Percentiles rank a stretch among this genome's conserved stretches.
Conservation (phyloP, 2,888 invertebrate genomes). For the Abscondita cerata region DNA sequence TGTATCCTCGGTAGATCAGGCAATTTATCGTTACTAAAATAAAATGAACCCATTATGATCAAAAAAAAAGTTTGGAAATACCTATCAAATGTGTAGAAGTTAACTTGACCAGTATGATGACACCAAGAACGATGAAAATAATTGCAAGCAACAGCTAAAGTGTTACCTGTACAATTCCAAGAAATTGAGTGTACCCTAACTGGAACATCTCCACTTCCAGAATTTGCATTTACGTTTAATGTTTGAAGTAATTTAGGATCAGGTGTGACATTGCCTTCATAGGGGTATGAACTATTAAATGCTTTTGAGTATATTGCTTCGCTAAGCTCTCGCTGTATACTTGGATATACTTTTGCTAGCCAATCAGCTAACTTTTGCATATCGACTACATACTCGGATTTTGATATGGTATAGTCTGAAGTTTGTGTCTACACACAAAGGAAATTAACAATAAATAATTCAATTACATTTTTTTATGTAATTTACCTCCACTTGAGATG, state of each 20-base stretch:
- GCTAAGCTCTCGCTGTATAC: conserved; percentile 59
- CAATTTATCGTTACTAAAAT: conserved; percentile 47
- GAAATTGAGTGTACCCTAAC: conserved; percentile 47
- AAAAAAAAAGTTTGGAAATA: conserved; percentile 26
- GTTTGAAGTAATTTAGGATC: conserved; percentile 50
- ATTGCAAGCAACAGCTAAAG: conserved; percentile 52
- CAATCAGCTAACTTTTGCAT: conserved; percentile 59
- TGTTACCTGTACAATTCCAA: conserved; percentile 57
- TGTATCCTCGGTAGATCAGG: conserved; percentile 49
- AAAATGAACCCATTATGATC: not conserved
- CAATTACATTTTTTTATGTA: conserved; percentile 4
- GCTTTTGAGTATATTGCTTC: conserved; percentile 52
- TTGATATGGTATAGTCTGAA: conserved; percentile 37
- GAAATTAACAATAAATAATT: conserved; percentile 6
- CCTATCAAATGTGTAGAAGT: conserved; percentile 52
- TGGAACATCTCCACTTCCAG: conserved; percentile 19
- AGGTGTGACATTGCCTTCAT: conserved; percentile 41
- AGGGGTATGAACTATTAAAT: conserved; percentile 48
- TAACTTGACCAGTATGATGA: conserved; percentile 52
- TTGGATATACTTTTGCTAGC: conserved; percentile 60
- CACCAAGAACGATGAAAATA: conserved; percentile 57
- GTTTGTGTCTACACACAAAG: conserved; percentile 57
- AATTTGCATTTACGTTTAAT: conserved; percentile 38
- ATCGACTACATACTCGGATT: conserved; percentile 50
- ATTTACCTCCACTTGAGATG: conserved; percentile 46